Evolutionary conservation across 2,797 vertebrate species (phyloP), one percentile per base, ranked within the genome.

Genomic region (Chromis chromis): DNA sequence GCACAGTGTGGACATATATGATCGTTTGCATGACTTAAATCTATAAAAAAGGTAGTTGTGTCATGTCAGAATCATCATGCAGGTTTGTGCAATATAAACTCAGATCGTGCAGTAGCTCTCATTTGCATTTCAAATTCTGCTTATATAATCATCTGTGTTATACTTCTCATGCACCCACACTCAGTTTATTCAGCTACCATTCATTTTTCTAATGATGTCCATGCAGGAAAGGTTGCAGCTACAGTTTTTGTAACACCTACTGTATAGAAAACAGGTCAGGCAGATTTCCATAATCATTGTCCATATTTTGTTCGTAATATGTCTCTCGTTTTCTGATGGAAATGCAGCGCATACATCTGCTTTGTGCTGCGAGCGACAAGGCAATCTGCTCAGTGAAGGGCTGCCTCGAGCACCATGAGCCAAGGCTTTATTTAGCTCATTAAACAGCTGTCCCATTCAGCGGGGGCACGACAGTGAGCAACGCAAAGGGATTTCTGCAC

Each of bases 371-470:
- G 33, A 83, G 44, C 11, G 64, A 78, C 73, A 70, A 70, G 85
- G 63, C 87, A 85, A 58, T 85, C 82, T 85, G 81, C 84, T 86
- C 75, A 69, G 50, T 69, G 65, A 67, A 84, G 75, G 70, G 81
- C 84, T 62, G 82, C 82, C 79, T 88, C 65, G 54, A 89, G 85
- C 67, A 80, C 72, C 73, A 0, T 25, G 8, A 70, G 79, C 86
- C 85, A 50, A 40, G 60, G 82, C 90, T 94, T 91, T 92, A 91
- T 94, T 92, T 93, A 92, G 92, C 86, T 90, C 83, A 88, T 91
- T 90, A 89, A 92, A 92, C 91, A 93, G 92, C 92, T 90, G 90
- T 82, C 82, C 78, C 73, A 81, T 92, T 92, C 85, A 90, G 72
- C 71, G 54, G 68, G 68, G 84, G 70, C 82, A 83, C 21, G 62